Base-by-base conservation (phyloP, 2,888 invertebrate species). In the Linyphia triangularis region DNA sequence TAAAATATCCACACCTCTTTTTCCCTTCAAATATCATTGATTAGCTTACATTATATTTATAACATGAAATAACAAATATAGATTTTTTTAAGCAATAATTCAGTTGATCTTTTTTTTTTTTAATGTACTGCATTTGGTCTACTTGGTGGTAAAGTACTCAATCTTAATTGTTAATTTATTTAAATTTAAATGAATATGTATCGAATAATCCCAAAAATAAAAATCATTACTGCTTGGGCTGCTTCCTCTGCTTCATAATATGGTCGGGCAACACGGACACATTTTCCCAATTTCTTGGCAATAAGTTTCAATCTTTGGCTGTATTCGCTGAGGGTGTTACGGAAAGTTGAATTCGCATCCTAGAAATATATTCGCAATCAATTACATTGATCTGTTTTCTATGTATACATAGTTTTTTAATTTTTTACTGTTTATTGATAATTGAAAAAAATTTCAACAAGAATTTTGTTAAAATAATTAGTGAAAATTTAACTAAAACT, bases 331-430 rank as follows among this genome's bases (percentile, higher is more conserved):
- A 97, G 94, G 33, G 97, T 94, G 92, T 96, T 95, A 89, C 96
- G 95, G 93, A 98, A 98, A n/a, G 96, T 96, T 89, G 96, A 96
- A 93, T 97, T 96, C 3, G 97, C 97, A 94, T 97, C 98, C 98
- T 98, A 43, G 93, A 92, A 72, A 57, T 16, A n/a, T 1, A 51
- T 5, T n/a, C 30, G 65, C 22, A 22, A 33, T 28, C n/a, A 19
- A 63, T 5, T 16, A 5, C 26, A 19, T n/a, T 33, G 43, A 9
- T n/a, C n/a, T 13, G 13, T 51, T n/a, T n/a, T n/a, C n/a, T n/a
- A n/a, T n/a, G n/a, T n/a, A n/a, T n/a, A n/a, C n/a, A n/a, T n/a
- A n/a, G n/a, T n/a, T n/a, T n/a, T n/a, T n/a, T n/a, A n/a, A n/a
- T n/a, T n/a, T n/a, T n/a, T n/a, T n/a, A n/a, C n/a, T n/a, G n/a